Evolutionary conservation across 2,797 vertebrate genomes (phyloP).

Genomic region (Nasua narica): DNA sequence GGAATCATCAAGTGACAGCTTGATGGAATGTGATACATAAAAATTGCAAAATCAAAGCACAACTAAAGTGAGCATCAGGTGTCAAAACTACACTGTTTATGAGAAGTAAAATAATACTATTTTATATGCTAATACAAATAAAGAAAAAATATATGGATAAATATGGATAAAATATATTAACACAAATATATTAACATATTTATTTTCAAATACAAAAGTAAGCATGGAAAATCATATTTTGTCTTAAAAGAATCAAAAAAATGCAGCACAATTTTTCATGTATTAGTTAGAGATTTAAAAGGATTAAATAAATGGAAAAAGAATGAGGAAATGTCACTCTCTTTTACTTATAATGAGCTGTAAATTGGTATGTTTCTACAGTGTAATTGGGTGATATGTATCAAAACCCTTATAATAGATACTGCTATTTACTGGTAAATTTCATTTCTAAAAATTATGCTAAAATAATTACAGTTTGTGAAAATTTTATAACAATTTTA

Average conservation of each 20-base stretch:
- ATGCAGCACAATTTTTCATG: neutral
- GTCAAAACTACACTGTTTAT: neutral
- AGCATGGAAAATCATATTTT: neutral
- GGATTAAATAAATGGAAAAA: neutral
- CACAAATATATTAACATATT: neutral
- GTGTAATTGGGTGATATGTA: neutral
- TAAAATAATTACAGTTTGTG: neutral
- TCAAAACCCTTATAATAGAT: neutral
- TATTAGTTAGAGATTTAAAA: neutral
- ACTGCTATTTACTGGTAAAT: neutral
- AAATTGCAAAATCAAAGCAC: neutral
- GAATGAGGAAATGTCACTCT: neutral
- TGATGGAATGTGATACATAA: neutral
- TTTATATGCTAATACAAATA: neutral
- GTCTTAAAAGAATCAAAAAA: neutral
- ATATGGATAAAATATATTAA: no score
- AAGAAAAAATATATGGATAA: neutral
- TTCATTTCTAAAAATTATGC: slow-evolving; percentile 5
- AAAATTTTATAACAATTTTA: neutral
- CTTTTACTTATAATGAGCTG: neutral
- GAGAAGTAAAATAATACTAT: neutral
- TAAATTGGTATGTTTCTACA: neutral
- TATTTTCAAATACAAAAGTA: neutral
- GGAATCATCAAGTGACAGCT: neutral
- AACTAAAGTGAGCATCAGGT: neutral